Percentiles rank a stretch among this genome's conserved stretches.
Evolutionary conservation across 1,140 invertebrate species (phyloP).

Genomic region (Epicauta chinensis): DNA sequence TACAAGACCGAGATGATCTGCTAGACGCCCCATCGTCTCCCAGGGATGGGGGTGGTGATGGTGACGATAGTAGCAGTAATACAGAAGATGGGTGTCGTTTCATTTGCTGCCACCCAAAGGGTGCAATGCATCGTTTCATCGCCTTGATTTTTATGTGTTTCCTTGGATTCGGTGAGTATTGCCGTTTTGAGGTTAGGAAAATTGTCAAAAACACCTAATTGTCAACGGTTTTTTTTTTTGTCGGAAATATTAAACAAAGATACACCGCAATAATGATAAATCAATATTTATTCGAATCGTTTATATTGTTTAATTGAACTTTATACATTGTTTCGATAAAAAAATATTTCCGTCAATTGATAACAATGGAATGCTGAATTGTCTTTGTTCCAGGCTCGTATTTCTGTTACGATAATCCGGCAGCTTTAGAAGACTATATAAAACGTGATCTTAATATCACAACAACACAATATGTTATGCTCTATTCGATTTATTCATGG

Average conservation of each 20-base stretch:
- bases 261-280: too few relatives aligned
- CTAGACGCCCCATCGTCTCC: constrained; percentile 4
- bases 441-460: constrained; percentile 73
- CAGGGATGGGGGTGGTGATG: too few relatives aligned
- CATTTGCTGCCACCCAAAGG: constrained; percentile 51
- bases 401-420: constrained; percentile 97
- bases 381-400: constrained; percentile 75
- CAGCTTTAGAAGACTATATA: constrained; percentile 83
- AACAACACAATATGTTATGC: constrained; percentile 75
- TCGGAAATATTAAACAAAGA: too few relatives aligned
- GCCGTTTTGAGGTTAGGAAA: constrained; percentile 13
- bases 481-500: constrained; percentile 97
- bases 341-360: background rate
- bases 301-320: constrained; percentile 5
- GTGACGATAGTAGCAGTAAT: too few relatives aligned
- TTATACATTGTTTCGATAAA: background rate
- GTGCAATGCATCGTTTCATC: constrained; percentile 54
- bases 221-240: background rate
- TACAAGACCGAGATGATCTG: constrained; percentile 25
- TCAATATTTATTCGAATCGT: background rate
- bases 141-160: constrained; percentile 81
- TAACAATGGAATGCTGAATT: constrained; percentile 12
- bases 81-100: constrained; percentile 20
- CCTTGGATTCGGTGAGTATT: constrained; percentile 71
- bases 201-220: constrained; percentile 9